A percentile compares a stretch with the other conserved stretches of the same genome.
Conservation (phyloP, 1,140 invertebrate species). For the Drosophila teissieri region DNA sequence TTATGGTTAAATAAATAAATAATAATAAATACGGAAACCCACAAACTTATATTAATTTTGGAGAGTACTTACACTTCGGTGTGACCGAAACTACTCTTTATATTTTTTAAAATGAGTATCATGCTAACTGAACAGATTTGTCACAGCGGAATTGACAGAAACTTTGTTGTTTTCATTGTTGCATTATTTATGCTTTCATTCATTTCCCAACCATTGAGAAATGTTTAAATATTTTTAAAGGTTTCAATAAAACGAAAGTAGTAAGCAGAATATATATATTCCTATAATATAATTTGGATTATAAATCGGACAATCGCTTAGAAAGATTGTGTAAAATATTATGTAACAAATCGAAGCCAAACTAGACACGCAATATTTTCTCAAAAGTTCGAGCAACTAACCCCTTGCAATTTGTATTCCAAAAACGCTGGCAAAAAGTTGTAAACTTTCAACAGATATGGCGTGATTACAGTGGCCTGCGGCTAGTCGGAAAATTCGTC, state of each 20-base stretch:
- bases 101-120: slow-evolving; percentile 7
- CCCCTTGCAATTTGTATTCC: slow-evolving; percentile 27
- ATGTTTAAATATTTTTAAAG: not conserved
- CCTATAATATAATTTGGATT: no score
- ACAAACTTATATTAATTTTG: not conserved
- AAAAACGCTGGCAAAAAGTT: slow-evolving; percentile 38
- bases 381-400: not conserved
- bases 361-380: not conserved
- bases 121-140: slow-evolving; percentile 38
- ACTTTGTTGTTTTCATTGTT: slow-evolving; percentile 5
- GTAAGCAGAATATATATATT: no score
- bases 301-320: no score
- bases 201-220: not conserved
- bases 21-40: no score
- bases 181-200: not conserved
- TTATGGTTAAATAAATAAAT: not conserved
- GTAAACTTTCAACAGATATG: slow-evolving; percentile 81
- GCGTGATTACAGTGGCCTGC: slow-evolving; percentile 76
- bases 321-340: not conserved
- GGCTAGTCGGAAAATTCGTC: slow-evolving; percentile 29
- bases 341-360: not conserved
- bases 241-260: no score
- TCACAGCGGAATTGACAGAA: slow-evolving; percentile 4
- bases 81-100: not conserved
- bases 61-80: not conserved